phyloP scores from a whole-genome alignment of 1,140 invertebrate genomes.

The Orius laevigatus region DNA sequence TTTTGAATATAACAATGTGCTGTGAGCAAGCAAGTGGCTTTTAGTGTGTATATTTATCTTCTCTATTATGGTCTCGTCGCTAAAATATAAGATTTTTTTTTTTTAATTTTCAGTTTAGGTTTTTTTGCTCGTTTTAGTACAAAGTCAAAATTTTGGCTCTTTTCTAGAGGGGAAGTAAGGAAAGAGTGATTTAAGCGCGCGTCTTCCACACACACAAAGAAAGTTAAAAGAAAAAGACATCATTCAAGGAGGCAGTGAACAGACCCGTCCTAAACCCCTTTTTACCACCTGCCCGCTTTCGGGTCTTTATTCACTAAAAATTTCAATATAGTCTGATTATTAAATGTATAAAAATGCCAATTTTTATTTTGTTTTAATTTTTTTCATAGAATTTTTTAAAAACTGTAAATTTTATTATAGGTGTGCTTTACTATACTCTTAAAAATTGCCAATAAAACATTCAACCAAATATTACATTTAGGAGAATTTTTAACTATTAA shows the following conservation, averaged over 20 bases:
- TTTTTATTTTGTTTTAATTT: slow-evolving; percentile 12
- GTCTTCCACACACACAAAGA: no score
- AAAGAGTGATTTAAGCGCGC: no score
- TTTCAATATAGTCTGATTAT: slow-evolving; percentile 12
- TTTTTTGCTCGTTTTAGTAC: neutral
- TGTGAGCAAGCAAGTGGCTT: slow-evolving; percentile 18
- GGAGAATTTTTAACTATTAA: slow-evolving; percentile 4
- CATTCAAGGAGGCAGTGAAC: no score
- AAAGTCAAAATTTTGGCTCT: neutral
- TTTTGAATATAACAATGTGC: slow-evolving; percentile 17
- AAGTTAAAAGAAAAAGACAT: no score
- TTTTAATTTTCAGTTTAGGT: neutral
- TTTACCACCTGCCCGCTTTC: no score
- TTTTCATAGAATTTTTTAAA: slow-evolving; percentile 9
- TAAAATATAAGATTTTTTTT: neutral
- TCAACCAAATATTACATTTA: slow-evolving; percentile 20
- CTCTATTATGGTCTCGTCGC: no score
- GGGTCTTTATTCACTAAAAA: no score
- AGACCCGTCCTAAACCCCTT: no score
- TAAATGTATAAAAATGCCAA: slow-evolving; percentile 12
- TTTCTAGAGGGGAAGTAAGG: no score
- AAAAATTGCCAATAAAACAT: slow-evolving; percentile 19
- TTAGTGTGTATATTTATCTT: slow-evolving; percentile 16
- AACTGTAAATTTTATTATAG: slow-evolving; percentile 13
- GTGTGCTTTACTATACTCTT: slow-evolving; percentile 17